These are phyloP conservation scores for Apotomis capreana DNA, from an alignment of 2,888 invertebrate species.

Conservation along the genomic window DNA sequence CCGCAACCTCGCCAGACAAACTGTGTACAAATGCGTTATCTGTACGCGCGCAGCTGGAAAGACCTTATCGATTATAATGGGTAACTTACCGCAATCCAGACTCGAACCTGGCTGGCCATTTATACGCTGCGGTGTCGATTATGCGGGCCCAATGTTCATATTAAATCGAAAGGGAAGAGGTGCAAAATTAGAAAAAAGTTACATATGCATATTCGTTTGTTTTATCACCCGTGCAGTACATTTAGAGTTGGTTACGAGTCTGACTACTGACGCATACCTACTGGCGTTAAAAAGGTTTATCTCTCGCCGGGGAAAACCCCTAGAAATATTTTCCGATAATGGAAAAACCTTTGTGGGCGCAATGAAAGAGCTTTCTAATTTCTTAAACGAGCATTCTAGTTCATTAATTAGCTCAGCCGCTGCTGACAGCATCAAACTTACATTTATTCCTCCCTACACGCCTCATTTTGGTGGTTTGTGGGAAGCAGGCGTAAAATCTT, in stretches of 20 bases:
- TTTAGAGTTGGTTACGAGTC: conserved; percentile 20
- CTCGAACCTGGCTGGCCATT: conserved; percentile 17
- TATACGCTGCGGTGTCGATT: conserved; percentile 7
- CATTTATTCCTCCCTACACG: not conserved
- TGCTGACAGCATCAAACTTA: not conserved
- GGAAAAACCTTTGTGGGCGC: conserved; percentile 10
- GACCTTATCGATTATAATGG: conserved; percentile 24
- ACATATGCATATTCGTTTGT: conserved; percentile 24
- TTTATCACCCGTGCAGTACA: conserved; percentile 43
- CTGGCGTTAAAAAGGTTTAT: conserved; percentile 17
- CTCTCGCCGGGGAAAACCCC: conserved; percentile 14
- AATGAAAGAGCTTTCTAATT: conserved; percentile 1
- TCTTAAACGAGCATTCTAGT: not conserved
- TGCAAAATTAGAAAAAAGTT: conserved; percentile 18
- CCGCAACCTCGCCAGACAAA: conserved; percentile 38
- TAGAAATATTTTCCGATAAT: conserved; percentile 11
- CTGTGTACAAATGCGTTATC: conserved; percentile 38
- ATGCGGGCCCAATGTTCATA: conserved; percentile 10
- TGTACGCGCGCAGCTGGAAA: conserved; percentile 37
- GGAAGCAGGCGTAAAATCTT: not conserved
- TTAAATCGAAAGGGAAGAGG: conserved; percentile 22
- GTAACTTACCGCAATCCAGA: not conserved
- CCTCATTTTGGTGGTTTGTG: conserved; percentile 9
- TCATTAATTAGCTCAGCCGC: not conserved
- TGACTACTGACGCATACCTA: conserved; percentile 23